phyloP scores from a whole-genome alignment of 1,140 invertebrate species.

The Euschistus heros region DNA sequence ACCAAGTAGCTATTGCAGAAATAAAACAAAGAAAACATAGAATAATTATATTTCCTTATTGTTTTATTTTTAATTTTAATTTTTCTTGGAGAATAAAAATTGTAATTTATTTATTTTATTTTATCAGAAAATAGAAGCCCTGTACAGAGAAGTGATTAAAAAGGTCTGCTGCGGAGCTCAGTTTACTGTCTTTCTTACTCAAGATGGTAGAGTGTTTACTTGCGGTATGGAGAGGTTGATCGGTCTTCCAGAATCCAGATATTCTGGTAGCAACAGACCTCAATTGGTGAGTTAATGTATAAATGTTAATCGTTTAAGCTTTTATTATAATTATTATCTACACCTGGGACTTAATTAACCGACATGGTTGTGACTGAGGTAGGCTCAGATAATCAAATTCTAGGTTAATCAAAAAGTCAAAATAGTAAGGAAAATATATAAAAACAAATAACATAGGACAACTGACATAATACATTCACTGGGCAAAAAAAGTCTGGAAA shows the following conservation, averaged over 20 bases:
- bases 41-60: neutral
- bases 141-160: slow-evolving; percentile 45
- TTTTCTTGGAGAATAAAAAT: too few species aligned
- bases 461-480: too few species aligned
- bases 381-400: too few species aligned
- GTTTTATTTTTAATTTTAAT: neutral
- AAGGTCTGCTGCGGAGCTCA: slow-evolving; percentile 53
- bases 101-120: neutral
- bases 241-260: slow-evolving; percentile 42
- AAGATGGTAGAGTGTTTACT: slow-evolving; percentile 47
- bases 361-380: too few species aligned
- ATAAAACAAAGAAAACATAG: neutral
- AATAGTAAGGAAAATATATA: too few species aligned
- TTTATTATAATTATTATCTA: slow-evolving; percentile 5
- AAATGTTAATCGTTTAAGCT: neutral
- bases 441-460: too few species aligned
- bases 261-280: slow-evolving; percentile 37
- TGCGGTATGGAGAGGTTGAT: slow-evolving; percentile 51
- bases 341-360: too few species aligned
- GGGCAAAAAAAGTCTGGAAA: too few species aligned
- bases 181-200: slow-evolving; percentile 52
- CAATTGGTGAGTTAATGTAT: slow-evolving; percentile 32
- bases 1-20: too few species aligned
- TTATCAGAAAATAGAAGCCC: slow-evolving; percentile 41
- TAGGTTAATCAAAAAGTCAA: too few species aligned